Percentiles rank a stretch among this genome's conserved stretches.
Conservation (phyloP, 2,797 vertebrate genomes). For the Coregonus suidteri region DNA sequence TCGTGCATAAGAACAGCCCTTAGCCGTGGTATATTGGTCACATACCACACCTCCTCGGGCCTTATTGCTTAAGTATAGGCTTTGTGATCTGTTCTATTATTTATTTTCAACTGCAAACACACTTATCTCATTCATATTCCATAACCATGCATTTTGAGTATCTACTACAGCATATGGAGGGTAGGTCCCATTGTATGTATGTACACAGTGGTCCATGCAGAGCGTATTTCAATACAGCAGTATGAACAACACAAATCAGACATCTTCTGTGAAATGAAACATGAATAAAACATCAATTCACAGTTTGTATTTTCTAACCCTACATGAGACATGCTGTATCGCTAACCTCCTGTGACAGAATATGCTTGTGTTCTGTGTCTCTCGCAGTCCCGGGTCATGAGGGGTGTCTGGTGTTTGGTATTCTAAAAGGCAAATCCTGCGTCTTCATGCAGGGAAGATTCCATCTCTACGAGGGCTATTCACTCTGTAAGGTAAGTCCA, state of each 20-base stretch:
- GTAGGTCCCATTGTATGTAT: background rate
- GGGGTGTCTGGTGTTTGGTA: conserved; percentile 74
- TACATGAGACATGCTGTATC: background rate
- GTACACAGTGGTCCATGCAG: background rate
- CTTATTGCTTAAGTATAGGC: too few relatives aligned
- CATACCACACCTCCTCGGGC: too few relatives aligned
- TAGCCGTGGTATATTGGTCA: too few relatives aligned
- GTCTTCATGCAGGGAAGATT: conserved; percentile 79
- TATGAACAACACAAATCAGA: background rate
- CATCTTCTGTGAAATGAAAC: background rate
- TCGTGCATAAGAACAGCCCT: too few relatives aligned
- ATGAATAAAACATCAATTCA: background rate
- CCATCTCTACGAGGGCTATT: conserved; percentile 76
- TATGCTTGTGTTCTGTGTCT: background rate
- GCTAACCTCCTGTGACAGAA: background rate
- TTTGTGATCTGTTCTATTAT: too few relatives aligned
- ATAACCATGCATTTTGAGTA: background rate
- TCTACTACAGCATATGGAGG: background rate
- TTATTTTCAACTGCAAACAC: too few relatives aligned
- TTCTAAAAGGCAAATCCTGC: conserved; percentile 66
- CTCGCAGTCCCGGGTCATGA: conserved; percentile 69
- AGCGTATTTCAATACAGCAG: background rate
- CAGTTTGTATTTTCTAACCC: background rate
- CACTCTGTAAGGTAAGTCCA: conserved; percentile 69
- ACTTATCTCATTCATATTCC: background rate